These are phyloP conservation scores for Drosophila santomea DNA, from an alignment of 1,140 invertebrate genomes.

Conservation along the genomic window DNA sequence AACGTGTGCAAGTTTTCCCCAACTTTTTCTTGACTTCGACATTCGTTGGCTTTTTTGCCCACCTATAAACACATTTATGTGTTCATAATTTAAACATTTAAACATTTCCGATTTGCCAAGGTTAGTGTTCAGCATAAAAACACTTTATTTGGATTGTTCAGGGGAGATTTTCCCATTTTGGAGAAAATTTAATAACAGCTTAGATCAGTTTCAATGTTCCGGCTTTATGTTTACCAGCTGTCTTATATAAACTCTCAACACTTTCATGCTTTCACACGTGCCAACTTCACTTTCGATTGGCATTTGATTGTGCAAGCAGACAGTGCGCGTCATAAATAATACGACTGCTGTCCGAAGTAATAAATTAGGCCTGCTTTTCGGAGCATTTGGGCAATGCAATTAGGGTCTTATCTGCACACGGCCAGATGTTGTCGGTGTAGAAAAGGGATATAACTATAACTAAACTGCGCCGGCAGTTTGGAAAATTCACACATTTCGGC, in stretches of 20 bases:
- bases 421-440: slow-evolving; percentile 21
- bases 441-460: neutral
- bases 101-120: slow-evolving; percentile 41
- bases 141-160: slow-evolving; percentile 3
- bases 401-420: slow-evolving; percentile 42
- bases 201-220: too few species aligned
- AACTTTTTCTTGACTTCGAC: slow-evolving; percentile 31
- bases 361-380: slow-evolving; percentile 14
- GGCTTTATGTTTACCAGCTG: neutral
- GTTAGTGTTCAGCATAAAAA: slow-evolving; percentile 7
- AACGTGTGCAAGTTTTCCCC: slow-evolving; percentile 23
- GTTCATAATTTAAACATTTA: slow-evolving; percentile 46
- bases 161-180: neutral
- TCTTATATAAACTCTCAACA: neutral
- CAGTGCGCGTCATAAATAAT: slow-evolving; percentile 13
- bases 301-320: slow-evolving; percentile 18
- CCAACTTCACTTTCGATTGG: slow-evolving; percentile 23
- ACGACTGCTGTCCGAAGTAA: slow-evolving; percentile 7
- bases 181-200: too few species aligned
- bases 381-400: slow-evolving; percentile 29
- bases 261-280: neutral
- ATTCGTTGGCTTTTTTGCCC: slow-evolving; percentile 25
- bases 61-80: slow-evolving; percentile 16
- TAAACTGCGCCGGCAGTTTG: slow-evolving; percentile 2
- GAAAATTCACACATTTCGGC: slow-evolving; percentile 35